These are phyloP conservation scores for Mylabris phalerata DNA, from an alignment of 1,140 invertebrate species.

Conservation along the genomic window DNA sequence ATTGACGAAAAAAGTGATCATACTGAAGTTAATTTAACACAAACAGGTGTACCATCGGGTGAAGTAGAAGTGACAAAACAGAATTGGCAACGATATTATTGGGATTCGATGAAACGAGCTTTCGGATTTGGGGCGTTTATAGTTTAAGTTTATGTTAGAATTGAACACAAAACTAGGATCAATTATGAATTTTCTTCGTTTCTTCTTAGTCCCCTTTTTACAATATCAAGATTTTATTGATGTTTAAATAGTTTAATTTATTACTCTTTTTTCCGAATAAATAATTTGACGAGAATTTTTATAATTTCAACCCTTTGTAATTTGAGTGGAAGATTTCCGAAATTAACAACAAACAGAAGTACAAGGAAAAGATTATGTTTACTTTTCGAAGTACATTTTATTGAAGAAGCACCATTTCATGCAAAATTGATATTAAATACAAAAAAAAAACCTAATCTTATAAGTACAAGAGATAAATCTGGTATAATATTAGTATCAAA, in stretches of 20 bases:
- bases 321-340: too few species aligned
- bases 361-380: too few species aligned
- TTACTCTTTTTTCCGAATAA: too few species aligned
- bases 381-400: constrained; percentile 14
- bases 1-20: constrained; percentile 79
- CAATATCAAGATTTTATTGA: too few species aligned
- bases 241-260: too few species aligned
- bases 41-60: constrained; percentile 69
- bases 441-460: constrained; percentile 17
- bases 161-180: too few species aligned
- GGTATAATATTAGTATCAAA: constrained; percentile 20
- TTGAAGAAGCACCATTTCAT: constrained; percentile 35
- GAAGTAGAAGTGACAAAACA: constrained; percentile 75
- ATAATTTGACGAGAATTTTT: too few species aligned
- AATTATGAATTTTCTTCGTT: too few species aligned
- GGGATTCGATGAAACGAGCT: constrained; percentile 83
- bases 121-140: constrained; percentile 81
- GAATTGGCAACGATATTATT: constrained; percentile 91
- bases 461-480: constrained; percentile 12
- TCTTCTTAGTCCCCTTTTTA: too few species aligned
- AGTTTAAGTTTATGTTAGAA: too few species aligned
- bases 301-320: too few species aligned
- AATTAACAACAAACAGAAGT: too few species aligned
- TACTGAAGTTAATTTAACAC: constrained; percentile 72
- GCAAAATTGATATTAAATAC: constrained; percentile 27